phyloP scores from a whole-genome alignment of 2,113 vertebrate genomes.

The Triplophysa siluroides region DNA sequence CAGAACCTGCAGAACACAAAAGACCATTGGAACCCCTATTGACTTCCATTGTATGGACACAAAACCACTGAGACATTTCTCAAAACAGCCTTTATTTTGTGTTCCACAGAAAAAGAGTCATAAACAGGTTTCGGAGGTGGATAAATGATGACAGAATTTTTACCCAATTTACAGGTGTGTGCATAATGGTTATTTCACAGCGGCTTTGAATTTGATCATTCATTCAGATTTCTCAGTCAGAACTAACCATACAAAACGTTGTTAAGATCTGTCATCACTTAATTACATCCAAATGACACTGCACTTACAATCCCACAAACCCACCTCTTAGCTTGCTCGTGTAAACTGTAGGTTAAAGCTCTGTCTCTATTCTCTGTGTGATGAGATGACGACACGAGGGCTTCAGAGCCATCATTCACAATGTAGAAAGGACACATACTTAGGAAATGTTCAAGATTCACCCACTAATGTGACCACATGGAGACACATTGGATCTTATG shows the following conservation, averaged over 20 bases:
- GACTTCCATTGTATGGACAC: no score
- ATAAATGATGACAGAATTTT: no score
- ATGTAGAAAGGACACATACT: conserved; percentile 27
- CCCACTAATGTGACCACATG: conserved; percentile 44
- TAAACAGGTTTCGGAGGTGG: no score
- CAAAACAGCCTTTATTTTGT: no score
- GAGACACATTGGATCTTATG: conserved; percentile 25
- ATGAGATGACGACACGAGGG: background rate
- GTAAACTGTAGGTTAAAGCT: background rate
- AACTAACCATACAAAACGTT: background rate
- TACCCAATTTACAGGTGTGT: no score
- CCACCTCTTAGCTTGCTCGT: background rate
- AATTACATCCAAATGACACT: background rate
- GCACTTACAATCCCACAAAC: background rate
- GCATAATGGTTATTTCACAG: background rate
- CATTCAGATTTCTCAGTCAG: background rate
- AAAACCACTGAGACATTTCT: no score
- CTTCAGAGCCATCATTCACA: conserved; percentile 27
- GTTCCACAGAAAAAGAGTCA: no score
- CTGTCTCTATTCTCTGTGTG: background rate
- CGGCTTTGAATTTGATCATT: background rate
- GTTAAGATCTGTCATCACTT: background rate
- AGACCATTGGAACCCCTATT: no score
- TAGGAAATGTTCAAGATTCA: conserved; percentile 22
- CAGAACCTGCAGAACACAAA: no score